Base-by-base conservation (phyloP, 1,140 invertebrate species). In the Sarcophaga peregrina region DNA sequence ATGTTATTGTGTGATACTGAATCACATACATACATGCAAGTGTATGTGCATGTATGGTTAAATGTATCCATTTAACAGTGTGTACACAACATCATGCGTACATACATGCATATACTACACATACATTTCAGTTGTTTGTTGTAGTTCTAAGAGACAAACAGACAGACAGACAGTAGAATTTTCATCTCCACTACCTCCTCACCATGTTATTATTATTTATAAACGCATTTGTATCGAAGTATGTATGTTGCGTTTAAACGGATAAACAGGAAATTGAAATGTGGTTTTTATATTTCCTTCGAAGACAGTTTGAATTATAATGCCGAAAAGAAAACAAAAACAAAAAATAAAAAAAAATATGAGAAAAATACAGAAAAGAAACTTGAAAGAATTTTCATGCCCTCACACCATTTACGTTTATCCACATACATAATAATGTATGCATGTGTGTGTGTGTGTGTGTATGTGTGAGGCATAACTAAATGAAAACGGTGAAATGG, bases 231-330 rank as follows among this genome's bases (percentile, higher is more conserved):
- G n/a, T 17, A 20, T n/a, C 20, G n/a, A 48, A 17, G 74, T 48
- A 17, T n/a, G n/a, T n/a, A n/a, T 48, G 74, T 76, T 76, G 74
- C 45, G 7, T 76, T 76, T 76, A 76, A 17, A 17, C 46, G 74
- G 74, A 76, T 76, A 76, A 76, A 76, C 74, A 76, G 74, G 74
- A 76, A 76, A 76, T 76, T 76, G 74, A 76, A 76, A 76, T 76
- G 46, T 76, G 74, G 46, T 48, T 48, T 76, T 47, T 76, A 76
- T 76, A 76, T 76, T n/a, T 76, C 74, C 74, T 76, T 76, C 74
- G 74, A 76, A 76, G 74, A 76, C 74, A 76, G n/a, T 76, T 76
- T 76, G 74, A 76, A 76, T 76, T 48, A 76, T 48, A 76, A 76
- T 76, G 74, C 48, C 48, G 45, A 76, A 76, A 15, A 7, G n/a